Percentiles rank a stretch among this genome's conserved stretches.
Evolutionary conservation across 2,797 vertebrate species (phyloP).

Genomic region (Crocodylus rhombifer): DNA sequence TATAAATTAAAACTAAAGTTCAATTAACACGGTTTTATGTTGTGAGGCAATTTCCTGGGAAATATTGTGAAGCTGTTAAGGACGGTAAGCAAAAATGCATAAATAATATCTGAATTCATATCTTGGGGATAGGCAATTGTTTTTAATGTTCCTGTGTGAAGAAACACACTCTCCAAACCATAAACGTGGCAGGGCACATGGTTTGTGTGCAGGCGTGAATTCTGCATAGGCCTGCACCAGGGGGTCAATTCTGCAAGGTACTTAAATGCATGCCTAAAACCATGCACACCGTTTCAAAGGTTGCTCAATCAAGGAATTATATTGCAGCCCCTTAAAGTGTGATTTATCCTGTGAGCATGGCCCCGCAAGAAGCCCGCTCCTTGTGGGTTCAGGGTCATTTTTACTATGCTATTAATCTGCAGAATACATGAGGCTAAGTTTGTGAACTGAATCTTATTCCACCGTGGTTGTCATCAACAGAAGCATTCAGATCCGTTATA

Average conservation of each 20-base stretch:
- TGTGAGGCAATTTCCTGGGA: accelerated
- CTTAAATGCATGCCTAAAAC: background rate
- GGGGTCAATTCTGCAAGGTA: accelerated
- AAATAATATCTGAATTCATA: background rate
- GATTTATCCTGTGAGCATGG: background rate
- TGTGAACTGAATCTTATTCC: background rate
- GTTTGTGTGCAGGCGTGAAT: background rate
- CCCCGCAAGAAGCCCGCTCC: background rate
- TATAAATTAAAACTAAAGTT: background rate
- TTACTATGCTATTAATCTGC: accelerated
- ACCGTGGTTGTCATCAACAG: background rate
- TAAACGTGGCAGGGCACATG: background rate
- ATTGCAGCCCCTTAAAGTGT: background rate
- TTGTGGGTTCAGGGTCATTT: background rate
- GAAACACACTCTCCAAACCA: no score
- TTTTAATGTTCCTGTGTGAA: no score
- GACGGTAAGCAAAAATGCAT: background rate
- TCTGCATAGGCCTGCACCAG: accelerated
- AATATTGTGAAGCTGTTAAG: background rate
- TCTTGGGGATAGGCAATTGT: background rate
- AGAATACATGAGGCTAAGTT: background rate
- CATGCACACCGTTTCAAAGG: background rate
- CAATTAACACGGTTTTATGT: accelerated
- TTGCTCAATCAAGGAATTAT: background rate
- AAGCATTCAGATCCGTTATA: background rate